phyloP scores from a whole-genome alignment of 2,888 invertebrate genomes.

The Habroteleia sp. region DNA sequence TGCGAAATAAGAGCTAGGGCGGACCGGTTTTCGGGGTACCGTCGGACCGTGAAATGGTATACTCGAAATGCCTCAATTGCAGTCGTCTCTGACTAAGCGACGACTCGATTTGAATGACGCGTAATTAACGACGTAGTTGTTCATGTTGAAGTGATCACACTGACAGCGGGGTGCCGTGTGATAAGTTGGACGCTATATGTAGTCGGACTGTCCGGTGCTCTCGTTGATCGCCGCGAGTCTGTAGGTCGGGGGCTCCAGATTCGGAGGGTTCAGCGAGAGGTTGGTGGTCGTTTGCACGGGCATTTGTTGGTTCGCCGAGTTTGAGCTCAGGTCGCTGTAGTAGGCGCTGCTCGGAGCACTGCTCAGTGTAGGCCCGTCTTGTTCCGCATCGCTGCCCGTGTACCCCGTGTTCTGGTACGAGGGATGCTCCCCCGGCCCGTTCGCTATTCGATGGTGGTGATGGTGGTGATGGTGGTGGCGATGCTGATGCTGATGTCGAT shows the following conservation, averaged over 20 bases:
- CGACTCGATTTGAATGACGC: slow-evolving; percentile 50
- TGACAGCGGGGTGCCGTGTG: slow-evolving; percentile 51
- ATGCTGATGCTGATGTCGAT: slow-evolving; percentile 67
- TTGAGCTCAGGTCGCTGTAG: slow-evolving; percentile 85
- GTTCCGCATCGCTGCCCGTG: slow-evolving; percentile 82
- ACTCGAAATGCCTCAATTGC: slow-evolving; percentile 46
- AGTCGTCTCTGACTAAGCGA: slow-evolving; percentile 62
- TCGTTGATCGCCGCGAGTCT: slow-evolving; percentile 79
- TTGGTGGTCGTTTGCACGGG: slow-evolving; percentile 60
- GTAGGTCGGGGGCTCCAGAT: slow-evolving; percentile 72
- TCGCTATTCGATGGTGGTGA: slow-evolving; percentile 67
- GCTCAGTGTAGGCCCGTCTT: slow-evolving; percentile 82
- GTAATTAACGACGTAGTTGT: slow-evolving; percentile 52
- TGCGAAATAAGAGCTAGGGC: neutral
- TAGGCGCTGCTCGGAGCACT: slow-evolving; percentile 88
- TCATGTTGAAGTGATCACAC: slow-evolving; percentile 48
- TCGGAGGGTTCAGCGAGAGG: slow-evolving; percentile 66
- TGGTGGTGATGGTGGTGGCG: slow-evolving; percentile 60
- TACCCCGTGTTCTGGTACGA: slow-evolving; percentile 88
- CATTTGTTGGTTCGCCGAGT: slow-evolving; percentile 76
- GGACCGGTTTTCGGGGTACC: neutral
- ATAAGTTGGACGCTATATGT: slow-evolving; percentile 71
- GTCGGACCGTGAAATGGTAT: slow-evolving; percentile 20
- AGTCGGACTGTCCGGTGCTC: slow-evolving; percentile 77
- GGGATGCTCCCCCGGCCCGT: slow-evolving; percentile 78